Base-by-base conservation (phyloP, 2,113 vertebrate species). In the Esox niger region DNA sequence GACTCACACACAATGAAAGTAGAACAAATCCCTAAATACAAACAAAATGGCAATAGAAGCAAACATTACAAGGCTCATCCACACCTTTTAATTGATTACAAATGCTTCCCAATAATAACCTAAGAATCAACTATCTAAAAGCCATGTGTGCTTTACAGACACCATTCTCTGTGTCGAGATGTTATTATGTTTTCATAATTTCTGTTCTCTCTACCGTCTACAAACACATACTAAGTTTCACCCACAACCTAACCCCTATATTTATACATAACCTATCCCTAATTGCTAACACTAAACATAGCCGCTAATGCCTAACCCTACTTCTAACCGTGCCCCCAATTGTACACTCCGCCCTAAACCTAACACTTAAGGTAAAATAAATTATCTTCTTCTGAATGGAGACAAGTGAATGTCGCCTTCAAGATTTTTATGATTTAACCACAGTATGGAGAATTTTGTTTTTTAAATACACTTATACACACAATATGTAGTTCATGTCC, bases 401-500 rank as follows among this genome's bases (percentile, higher is more conserved):
- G n/a, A n/a, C n/a, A n/a, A n/a, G n/a, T n/a, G n/a, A n/a, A n/a
- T n/a, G n/a, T n/a, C n/a, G n/a, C n/a, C n/a, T n/a, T n/a, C n/a
- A n/a, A n/a, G n/a, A n/a, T n/a, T n/a, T n/a, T n/a, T n/a, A n/a
- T n/a, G n/a, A n/a, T n/a, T n/a, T n/a, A n/a, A n/a, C n/a, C n/a
- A n/a, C n/a, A n/a, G n/a, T n/a, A n/a, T n/a, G n/a, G n/a, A n/a
- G n/a, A n/a, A n/a, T n/a, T n/a, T n/a, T 43, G 35, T 15, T 9
- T 38, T 38, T 13, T 38, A 38, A 9, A 38, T 2, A 15, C 35
- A 20, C 47, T 4, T 6, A n/a, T n/a, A n/a, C 5, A 21, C 47
- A 21, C 6, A 2, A 20, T 6, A 32, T 59, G 75, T 4, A 49
- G 64, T 79, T 82, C 76, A 71, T 23, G 1, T 21, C 62, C 21